phyloP scores from a whole-genome alignment of 2,888 invertebrate genomes.

The Pristionchus entomophagus region DNA sequence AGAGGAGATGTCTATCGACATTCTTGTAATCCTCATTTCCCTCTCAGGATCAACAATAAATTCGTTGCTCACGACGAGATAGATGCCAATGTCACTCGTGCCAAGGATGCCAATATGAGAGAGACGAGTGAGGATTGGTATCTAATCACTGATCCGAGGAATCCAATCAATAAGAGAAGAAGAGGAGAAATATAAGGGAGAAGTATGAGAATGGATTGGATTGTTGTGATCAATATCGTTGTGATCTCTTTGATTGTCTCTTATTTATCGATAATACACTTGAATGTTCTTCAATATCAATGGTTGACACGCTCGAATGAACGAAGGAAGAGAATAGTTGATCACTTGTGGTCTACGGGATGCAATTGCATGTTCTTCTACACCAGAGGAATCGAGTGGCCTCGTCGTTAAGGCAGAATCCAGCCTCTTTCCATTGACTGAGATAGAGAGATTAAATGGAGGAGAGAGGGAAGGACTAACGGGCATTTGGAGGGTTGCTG shows the following conservation, averaged over 20 bases:
- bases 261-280: conserved; percentile 82
- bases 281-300: conserved; percentile 86
- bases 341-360: neutral
- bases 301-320: neutral
- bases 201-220: neutral
- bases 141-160: conserved; percentile 94
- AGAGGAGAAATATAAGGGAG: conserved; percentile 80
- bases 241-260: neutral
- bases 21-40: neutral
- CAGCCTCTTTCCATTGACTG: conserved; percentile 57
- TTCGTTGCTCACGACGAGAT: conserved; percentile 71
- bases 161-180: conserved; percentile 92
- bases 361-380: conserved; percentile 54
- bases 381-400: conserved; percentile 62
- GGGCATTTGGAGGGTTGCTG: conserved; percentile 43
- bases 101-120: conserved; percentile 83
- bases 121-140: conserved; percentile 90
- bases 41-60: conserved; percentile 60
- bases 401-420: conserved; percentile 60
- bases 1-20: neutral
- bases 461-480: neutral
- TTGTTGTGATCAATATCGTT: neutral
- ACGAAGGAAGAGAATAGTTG: neutral
- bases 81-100: conserved; percentile 67
- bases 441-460: neutral